These are phyloP conservation scores for Phrixothrix hirtus DNA, from an alignment of 2,888 invertebrate genomes.

Conservation along the genomic window DNA sequence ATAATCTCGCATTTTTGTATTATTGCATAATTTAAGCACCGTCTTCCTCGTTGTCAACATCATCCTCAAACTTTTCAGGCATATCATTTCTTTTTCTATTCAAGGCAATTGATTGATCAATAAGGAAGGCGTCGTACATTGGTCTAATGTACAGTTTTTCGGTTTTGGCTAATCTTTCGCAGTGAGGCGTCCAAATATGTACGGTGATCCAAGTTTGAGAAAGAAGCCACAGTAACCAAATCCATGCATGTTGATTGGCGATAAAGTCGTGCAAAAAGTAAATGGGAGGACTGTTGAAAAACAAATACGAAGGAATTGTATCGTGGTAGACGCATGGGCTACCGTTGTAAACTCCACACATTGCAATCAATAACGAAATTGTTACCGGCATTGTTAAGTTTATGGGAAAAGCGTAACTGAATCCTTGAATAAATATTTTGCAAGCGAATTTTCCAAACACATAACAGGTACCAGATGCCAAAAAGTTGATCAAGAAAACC, in stretches of 20 bases:
- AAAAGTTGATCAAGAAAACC: slow-evolving; percentile 68
- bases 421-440: slow-evolving; percentile 85
- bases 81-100: slow-evolving; percentile 75
- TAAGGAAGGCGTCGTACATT: slow-evolving; percentile 79
- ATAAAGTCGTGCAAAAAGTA: slow-evolving; percentile 62
- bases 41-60: slow-evolving; percentile 47
- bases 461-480: slow-evolving; percentile 69
- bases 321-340: slow-evolving; percentile 74
- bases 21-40: no score
- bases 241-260: slow-evolving; percentile 69
- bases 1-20: no score
- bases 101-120: slow-evolving; percentile 83
- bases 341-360: slow-evolving; percentile 67
- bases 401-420: slow-evolving; percentile 84
- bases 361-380: slow-evolving; percentile 67
- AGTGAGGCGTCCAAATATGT: slow-evolving; percentile 84
- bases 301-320: slow-evolving; percentile 82
- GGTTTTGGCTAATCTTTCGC: slow-evolving; percentile 80
- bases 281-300: slow-evolving; percentile 68
- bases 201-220: slow-evolving; percentile 86
- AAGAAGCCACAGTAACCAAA: slow-evolving; percentile 79
- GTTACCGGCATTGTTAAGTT: slow-evolving; percentile 76
- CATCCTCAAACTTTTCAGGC: slow-evolving; percentile 50
- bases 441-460: slow-evolving; percentile 79
- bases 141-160: slow-evolving; percentile 84